Percentiles rank a stretch among this genome's conserved stretches.
phyloP scores from a whole-genome alignment of 2,113 vertebrate species.

The human (Homo sapiens) region GRCh38 chr16:25291001-25291500 shows the following conservation, averaged over 20 bases:
- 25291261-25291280: slow-evolving; percentile 16
- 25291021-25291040: not conserved
- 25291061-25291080: not conserved
- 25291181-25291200: slow-evolving; percentile 55
- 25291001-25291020: not conserved
- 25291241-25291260: slow-evolving; percentile 64
- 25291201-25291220: slow-evolving; percentile 23
- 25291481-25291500: slow-evolving; percentile 36
- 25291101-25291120: slow-evolving; percentile 67
- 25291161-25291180: slow-evolving; percentile 50
- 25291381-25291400: not conserved
- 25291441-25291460: slow-evolving; percentile 60
- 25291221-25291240: slow-evolving; percentile 52
- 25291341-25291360: slow-evolving; percentile 31
- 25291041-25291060: slow-evolving; percentile 4
- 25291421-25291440: slow-evolving; percentile 35
- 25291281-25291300: not conserved
- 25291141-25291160: slow-evolving; percentile 63
- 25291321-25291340: slow-evolving; percentile 20
- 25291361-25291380: not conserved
- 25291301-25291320: slow-evolving; percentile 35
- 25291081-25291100: slow-evolving; percentile 49
- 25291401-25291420: slow-evolving; percentile 40
- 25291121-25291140: slow-evolving; percentile 70
- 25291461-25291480: slow-evolving; percentile 54